phyloP scores from a whole-genome alignment of 1,140 invertebrate species.

The Phortica variegata region DNA sequence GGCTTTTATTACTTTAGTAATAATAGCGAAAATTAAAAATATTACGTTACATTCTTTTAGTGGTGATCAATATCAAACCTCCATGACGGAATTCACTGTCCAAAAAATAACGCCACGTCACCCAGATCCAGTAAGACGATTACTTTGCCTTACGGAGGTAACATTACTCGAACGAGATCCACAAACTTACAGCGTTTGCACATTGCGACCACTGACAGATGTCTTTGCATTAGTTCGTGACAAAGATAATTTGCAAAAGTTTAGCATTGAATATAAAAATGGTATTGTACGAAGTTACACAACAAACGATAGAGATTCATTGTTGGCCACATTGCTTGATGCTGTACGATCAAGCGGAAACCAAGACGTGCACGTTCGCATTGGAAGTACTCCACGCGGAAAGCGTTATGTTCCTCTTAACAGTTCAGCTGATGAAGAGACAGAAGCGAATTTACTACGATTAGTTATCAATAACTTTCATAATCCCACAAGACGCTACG shows the following conservation, averaged over 20 bases:
- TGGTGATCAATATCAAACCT: conserved; percentile 84
- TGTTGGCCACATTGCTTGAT: conserved; percentile 93
- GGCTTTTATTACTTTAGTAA: background rate
- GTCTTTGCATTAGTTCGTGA: conserved; percentile 91
- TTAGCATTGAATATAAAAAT: conserved; percentile 92
- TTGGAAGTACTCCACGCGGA: conserved; percentile 77
- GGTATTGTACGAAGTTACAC: conserved; percentile 85
- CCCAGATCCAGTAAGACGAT: conserved; percentile 76
- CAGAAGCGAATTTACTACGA: conserved; percentile 73
- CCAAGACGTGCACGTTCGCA: conserved; percentile 94
- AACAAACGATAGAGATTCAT: conserved; percentile 83
- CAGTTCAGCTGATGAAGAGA: conserved; percentile 90
- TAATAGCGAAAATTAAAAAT: background rate
- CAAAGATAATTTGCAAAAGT: conserved; percentile 88
- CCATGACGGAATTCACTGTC: conserved; percentile 88
- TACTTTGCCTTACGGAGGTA: conserved; percentile 92
- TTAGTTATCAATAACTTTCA: conserved; percentile 56
- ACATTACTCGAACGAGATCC: conserved; percentile 96
- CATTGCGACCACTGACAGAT: conserved; percentile 82
- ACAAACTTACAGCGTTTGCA: conserved; percentile 87
- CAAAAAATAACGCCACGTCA: conserved; percentile 82
- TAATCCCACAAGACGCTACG: conserved; percentile 58
- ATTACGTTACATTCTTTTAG: conserved; percentile 60
- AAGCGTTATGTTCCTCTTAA: conserved; percentile 86
- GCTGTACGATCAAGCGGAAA: conserved; percentile 96